phyloP scores from a whole-genome alignment of 2,888 invertebrate genomes.

The Cataglyphis livida region DNA sequence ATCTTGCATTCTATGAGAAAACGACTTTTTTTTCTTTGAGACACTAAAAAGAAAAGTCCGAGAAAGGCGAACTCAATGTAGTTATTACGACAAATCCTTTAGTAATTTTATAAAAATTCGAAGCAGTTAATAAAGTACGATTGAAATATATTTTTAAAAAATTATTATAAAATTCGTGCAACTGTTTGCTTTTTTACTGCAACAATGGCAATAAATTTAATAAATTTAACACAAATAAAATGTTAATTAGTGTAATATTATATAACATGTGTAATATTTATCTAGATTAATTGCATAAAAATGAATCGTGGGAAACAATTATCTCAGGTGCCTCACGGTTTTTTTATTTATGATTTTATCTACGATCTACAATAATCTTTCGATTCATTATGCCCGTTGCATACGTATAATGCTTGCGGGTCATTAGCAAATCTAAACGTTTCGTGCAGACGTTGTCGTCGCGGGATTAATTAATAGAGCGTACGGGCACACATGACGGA shows the following conservation, averaged over 20 bases:
- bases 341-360: constrained; percentile 10
- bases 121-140: neutral
- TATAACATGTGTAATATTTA: neutral
- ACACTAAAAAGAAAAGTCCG: neutral
- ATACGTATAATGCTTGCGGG: neutral
- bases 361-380: neutral
- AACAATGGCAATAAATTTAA: neutral
- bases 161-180: neutral
- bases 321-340: neutral
- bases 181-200: neutral
- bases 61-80: neutral
- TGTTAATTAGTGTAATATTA: neutral
- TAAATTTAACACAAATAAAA: neutral
- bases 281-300: neutral
- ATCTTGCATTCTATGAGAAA: constrained; percentile 47
- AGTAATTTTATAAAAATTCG: neutral
- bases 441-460: constrained; percentile 28
- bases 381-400: neutral
- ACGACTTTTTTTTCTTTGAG: constrained; percentile 23
- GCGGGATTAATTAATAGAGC: constrained; percentile 43
- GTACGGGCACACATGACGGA: constrained; percentile 13
- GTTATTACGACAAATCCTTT: neutral
- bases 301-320: neutral
- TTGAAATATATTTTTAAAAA: neutral
- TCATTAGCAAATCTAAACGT: constrained; percentile 47